Evolutionary conservation across 1,140 invertebrate genomes (phyloP).

Genomic region (Odontomachus brunneus): DNA sequence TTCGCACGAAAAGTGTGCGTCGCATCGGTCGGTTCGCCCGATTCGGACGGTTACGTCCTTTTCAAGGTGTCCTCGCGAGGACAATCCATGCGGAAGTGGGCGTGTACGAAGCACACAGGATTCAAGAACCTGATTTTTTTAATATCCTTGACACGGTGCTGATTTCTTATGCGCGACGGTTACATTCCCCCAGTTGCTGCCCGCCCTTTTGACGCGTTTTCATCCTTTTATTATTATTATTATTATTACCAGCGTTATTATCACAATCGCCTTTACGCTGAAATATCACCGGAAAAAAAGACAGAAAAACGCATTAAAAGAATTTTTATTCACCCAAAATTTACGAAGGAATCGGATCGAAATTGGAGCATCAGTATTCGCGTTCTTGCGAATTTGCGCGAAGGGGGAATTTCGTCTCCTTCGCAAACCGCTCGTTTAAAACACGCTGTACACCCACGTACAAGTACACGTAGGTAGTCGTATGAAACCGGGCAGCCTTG

Average conservation of each 20-base stretch:
- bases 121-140: conserved; percentile 52
- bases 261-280: conserved; percentile 1
- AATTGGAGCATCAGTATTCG: background rate
- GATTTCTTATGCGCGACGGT: conserved; percentile 42
- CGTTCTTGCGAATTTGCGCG: background rate
- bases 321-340: background rate
- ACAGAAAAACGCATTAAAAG: background rate
- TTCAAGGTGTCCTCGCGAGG: conserved; percentile 10
- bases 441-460: conserved; percentile 53
- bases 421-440: conserved; percentile 53
- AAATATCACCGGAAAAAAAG: too few species aligned
- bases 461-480: conserved; percentile 56
- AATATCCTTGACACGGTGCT: conserved; percentile 4
- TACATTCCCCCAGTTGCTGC: conserved; percentile 18
- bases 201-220: background rate
- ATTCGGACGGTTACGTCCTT: conserved; percentile 54
- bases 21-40: conserved; percentile 11
- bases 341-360: background rate
- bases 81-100: conserved; percentile 39
- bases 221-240: too few species aligned
- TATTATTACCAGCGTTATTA: too few species aligned
- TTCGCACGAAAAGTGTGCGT: conserved; percentile 31
- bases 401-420: background rate
- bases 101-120: conserved; percentile 27
- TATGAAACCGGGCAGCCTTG: conserved; percentile 67